These are phyloP conservation scores for Lagocephalus sceleratus DNA, from an alignment of 2,797 vertebrate species.

Conservation along the genomic window DNA sequence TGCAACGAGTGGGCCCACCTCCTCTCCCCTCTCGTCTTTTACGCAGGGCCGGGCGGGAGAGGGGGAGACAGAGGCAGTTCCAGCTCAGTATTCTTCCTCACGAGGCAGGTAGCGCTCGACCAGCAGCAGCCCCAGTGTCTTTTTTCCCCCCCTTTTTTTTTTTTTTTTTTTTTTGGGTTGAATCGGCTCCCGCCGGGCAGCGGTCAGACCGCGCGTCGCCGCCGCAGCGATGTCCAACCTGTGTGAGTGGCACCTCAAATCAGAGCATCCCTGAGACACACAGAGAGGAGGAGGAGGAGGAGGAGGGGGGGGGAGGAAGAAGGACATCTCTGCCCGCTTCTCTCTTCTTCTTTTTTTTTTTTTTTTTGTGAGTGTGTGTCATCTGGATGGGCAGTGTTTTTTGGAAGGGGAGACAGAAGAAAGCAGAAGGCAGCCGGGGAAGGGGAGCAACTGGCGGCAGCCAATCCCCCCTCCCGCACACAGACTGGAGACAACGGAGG, in stretches of 20 bases:
- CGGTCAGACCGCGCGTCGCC: constrained; percentile 47
- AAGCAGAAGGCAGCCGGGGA: constrained; percentile 69
- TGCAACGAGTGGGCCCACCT: constrained; percentile 72
- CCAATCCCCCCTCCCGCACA: constrained; percentile 71
- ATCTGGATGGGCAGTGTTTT: constrained; percentile 77
- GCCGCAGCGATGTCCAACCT: constrained; percentile 75
- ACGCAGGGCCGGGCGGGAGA: constrained; percentile 71
- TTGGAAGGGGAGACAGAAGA: constrained; percentile 70
- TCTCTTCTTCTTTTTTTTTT: constrained; percentile 1
- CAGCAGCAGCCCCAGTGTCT: constrained; percentile 66
- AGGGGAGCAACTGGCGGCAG: constrained; percentile 71
- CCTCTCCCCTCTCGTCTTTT: constrained; percentile 67
- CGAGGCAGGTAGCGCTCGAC: constrained; percentile 71
- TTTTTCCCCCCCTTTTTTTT: constrained; percentile 40
- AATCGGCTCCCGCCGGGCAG: constrained; percentile 47
- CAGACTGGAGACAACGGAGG: constrained; percentile 75
- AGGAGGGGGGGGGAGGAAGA: constrained; percentile 29
- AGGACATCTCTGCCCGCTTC: constrained; percentile 61
- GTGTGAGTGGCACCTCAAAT: constrained; percentile 61
- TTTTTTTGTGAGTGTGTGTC: too few species aligned
- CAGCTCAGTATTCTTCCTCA: constrained; percentile 72
- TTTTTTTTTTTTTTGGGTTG: not conserved
- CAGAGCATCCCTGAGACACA: constrained; percentile 60
- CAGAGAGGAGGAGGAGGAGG: constrained; percentile 34
- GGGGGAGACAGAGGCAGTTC: constrained; percentile 66